A percentile compares a stretch with the other conserved stretches of the same genome.
These are phyloP conservation scores for Eilema sororculum DNA, from an alignment of 2,888 invertebrate genomes.

Conservation along the genomic window DNA sequence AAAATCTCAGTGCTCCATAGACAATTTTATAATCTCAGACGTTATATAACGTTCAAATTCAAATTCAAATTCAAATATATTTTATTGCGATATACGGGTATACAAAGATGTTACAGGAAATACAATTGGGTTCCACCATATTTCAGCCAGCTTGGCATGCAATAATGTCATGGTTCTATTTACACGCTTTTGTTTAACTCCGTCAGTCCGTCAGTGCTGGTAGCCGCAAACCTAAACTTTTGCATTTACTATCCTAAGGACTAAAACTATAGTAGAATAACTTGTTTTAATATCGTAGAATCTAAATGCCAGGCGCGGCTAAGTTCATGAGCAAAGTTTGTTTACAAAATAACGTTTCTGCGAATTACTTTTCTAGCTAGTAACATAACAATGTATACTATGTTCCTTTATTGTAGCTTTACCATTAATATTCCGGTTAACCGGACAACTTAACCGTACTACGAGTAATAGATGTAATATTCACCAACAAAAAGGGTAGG, in stretches of 20 bases:
- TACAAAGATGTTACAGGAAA: too few relatives aligned
- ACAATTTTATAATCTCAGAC: slow-evolving; percentile 52
- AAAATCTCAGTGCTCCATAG: slow-evolving; percentile 48
- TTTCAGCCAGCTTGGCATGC: too few relatives aligned
- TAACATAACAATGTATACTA: too few relatives aligned
- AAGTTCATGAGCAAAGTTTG: slow-evolving; percentile 2
- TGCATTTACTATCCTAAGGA: background rate
- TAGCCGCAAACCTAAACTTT: background rate
- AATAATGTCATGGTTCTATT: slow-evolving; percentile 6
- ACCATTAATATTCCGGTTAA: too few relatives aligned
- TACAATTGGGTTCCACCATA: too few relatives aligned
- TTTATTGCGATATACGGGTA: too few relatives aligned
- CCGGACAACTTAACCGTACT: too few relatives aligned
- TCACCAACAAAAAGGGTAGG: too few relatives aligned
- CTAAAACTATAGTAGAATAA: background rate
- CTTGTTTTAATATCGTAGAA: background rate
- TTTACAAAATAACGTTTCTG: background rate
- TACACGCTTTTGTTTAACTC: background rate
- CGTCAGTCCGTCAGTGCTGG: background rate
- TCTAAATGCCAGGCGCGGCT: background rate
- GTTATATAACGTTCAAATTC: slow-evolving; percentile 35
- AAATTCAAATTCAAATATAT: too few relatives aligned
- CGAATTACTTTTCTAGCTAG: too few relatives aligned
- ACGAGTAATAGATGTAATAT: too few relatives aligned
- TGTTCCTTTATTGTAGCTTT: too few relatives aligned